Base-by-base conservation (phyloP, 2,888 invertebrate species). In the Stenotaenia linearis region DNA sequence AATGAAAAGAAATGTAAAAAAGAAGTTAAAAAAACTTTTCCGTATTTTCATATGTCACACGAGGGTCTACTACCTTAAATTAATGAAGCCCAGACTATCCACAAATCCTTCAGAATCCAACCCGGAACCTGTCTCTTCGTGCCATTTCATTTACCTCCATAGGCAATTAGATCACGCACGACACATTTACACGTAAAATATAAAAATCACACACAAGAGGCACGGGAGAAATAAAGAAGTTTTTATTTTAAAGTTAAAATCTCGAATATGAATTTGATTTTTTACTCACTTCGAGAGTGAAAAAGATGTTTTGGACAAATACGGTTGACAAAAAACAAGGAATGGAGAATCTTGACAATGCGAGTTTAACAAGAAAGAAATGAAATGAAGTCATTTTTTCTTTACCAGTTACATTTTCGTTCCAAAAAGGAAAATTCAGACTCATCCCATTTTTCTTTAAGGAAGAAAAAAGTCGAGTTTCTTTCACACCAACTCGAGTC, bases 81-180 rank as follows among this genome's bases (percentile, higher is more conserved):
- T 69, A 69, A 69, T 28, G 69, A 25, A 10, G 69, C 25, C 69
- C 69, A 69, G 28, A 69, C 25, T 69, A 25, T 28, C 12, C 69
- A 69, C 69, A 69, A 69, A 69, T 69, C 69, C 69, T 69, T 69
- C 69, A 69, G 25, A 56, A 25, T 69, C 69, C 69, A 69, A 69
- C 69, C 69, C 25, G 69, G 69, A 69, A 69, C 69, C n/a, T 23
- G 23, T 28, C 28, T 23, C 25, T 23, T 69, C 25, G 25, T 28
- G 69, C 28, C 25, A 69, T 69, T 69, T 69, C 69, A 69, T 69
- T 69, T 69, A 69, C 69, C 25, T 69, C 25, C 28, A 69, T 69
- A 28, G 69, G 69, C 69, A 69, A 69, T 69, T 69, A 69, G 69
- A 69, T 69, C 69, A 69, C 69, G 69, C 69, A 69, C 69, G 69